A percentile compares a stretch with the other conserved stretches of the same genome.
phyloP scores from a whole-genome alignment of 2,888 invertebrate genomes.

The Polyploca ridens region DNA sequence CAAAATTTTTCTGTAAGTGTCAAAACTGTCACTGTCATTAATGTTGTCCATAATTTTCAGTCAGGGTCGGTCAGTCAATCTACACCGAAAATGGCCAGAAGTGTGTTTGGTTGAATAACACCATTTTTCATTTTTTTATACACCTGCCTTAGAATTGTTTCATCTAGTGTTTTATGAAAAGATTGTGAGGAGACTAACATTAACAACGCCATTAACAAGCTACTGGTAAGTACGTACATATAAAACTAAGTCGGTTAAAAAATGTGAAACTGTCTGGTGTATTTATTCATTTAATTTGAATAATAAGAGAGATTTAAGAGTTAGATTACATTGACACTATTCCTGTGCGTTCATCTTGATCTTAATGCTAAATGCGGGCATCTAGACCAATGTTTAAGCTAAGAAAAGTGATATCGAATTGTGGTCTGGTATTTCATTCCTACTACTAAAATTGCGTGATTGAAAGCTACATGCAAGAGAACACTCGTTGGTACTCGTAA shows the following conservation, averaged over 20 bases:
- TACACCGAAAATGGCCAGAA: conserved; percentile 65
- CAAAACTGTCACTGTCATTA: neutral
- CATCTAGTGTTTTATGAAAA: conserved; percentile 27
- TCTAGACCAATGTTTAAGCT: too few relatives aligned
- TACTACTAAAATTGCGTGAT: neutral
- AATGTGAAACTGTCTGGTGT: conserved; percentile 16
- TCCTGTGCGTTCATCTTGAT: conserved; percentile 40
- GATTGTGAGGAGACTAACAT: conserved; percentile 17
- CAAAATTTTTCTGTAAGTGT: neutral
- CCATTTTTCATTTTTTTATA: conserved; percentile 49
- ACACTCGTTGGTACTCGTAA: neutral
- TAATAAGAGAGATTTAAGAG: conserved; percentile 48
- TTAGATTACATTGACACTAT: conserved; percentile 40
- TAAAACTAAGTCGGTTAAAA: conserved; percentile 27
- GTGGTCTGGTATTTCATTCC: neutral
- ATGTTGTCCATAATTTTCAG: neutral
- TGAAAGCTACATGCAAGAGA: neutral
- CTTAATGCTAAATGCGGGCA: neutral
- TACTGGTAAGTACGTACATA: conserved; percentile 26
- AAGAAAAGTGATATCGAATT: neutral
- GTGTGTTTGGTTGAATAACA: conserved; percentile 53
- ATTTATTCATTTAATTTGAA: conserved; percentile 49
- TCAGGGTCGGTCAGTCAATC: neutral
- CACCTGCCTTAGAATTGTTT: conserved; percentile 36
- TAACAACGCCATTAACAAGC: conserved; percentile 8